Percentiles rank a stretch among this genome's conserved stretches.
These are phyloP conservation scores for Caradrina clavipalpis DNA, from an alignment of 2,888 invertebrate genomes.

Conservation along the genomic window DNA sequence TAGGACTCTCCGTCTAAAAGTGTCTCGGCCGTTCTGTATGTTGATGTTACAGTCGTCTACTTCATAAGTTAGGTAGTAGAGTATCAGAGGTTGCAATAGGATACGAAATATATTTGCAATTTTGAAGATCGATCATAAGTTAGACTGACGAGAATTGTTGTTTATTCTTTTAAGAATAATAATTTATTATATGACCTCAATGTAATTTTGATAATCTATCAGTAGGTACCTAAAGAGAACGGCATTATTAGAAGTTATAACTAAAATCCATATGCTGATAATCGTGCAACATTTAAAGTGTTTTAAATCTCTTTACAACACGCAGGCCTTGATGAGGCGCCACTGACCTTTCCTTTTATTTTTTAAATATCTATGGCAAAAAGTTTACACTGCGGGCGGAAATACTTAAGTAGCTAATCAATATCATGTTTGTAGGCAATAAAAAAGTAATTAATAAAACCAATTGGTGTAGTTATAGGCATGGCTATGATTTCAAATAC, in stretches of 20 bases:
- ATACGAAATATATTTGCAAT: no score
- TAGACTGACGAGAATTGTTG: background rate
- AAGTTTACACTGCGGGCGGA: slow-evolving; percentile 65
- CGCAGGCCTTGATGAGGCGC: slow-evolving; percentile 65
- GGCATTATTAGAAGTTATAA: background rate
- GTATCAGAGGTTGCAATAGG: no score
- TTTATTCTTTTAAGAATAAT: background rate
- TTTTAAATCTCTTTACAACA: slow-evolving; percentile 42
- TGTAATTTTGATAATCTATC: background rate
- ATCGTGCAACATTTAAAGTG: slow-evolving; percentile 48
- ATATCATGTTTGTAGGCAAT: slow-evolving; percentile 46
- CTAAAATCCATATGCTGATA: slow-evolving; percentile 17
- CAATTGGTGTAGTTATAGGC: background rate
- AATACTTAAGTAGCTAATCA: slow-evolving; percentile 57
- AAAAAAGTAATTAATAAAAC: slow-evolving; percentile 37
- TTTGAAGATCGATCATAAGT: background rate
- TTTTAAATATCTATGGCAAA: slow-evolving; percentile 55
- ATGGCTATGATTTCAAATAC: no score
- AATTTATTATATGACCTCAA: background rate
- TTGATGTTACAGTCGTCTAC: no score
- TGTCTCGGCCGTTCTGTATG: no score
- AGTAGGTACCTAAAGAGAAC: slow-evolving; percentile 2
- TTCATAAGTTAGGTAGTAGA: no score
- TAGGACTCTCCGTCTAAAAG: no score
- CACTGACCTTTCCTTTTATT: slow-evolving; percentile 69